These are phyloP conservation scores for Sinocyclocheilus rhinocerous DNA, from an alignment of 2,113 vertebrate species.

Conservation along the genomic window DNA sequence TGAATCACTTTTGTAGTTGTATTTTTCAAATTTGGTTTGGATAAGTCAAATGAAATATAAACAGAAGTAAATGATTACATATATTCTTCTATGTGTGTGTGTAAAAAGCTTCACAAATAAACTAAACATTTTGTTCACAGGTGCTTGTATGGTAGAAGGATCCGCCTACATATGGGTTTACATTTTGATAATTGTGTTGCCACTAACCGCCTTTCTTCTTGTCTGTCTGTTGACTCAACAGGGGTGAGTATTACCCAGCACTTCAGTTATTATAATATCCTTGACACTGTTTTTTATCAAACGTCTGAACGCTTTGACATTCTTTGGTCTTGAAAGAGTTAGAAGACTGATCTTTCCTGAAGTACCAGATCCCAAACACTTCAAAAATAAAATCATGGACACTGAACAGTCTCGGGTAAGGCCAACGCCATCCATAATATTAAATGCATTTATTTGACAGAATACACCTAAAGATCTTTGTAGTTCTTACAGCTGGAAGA, in stretches of 20 bases:
- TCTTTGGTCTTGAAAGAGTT: conserved; percentile 53
- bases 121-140: conserved; percentile 26
- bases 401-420: conserved; percentile 52
- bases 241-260: conserved; percentile 44
- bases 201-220: conserved; percentile 43
- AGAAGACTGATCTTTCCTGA: conserved; percentile 55
- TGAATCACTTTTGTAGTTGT: background rate
- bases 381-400: conserved; percentile 45
- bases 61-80: background rate
- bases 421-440: background rate
- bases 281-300: background rate
- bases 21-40: background rate
- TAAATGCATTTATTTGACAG: background rate
- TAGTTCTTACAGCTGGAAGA: background rate
- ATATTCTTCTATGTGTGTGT: background rate
- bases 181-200: conserved; percentile 38
- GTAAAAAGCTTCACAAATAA: background rate
- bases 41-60: background rate
- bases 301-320: background rate
- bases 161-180: conserved; percentile 28
- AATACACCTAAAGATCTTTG: background rate
- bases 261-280: background rate
- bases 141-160: conserved; percentile 1
- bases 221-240: conserved; percentile 37
- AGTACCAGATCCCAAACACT: conserved; percentile 59